phyloP scores from a whole-genome alignment of 2,113 vertebrate genomes.

The Rhizomys pruinosus region DNA sequence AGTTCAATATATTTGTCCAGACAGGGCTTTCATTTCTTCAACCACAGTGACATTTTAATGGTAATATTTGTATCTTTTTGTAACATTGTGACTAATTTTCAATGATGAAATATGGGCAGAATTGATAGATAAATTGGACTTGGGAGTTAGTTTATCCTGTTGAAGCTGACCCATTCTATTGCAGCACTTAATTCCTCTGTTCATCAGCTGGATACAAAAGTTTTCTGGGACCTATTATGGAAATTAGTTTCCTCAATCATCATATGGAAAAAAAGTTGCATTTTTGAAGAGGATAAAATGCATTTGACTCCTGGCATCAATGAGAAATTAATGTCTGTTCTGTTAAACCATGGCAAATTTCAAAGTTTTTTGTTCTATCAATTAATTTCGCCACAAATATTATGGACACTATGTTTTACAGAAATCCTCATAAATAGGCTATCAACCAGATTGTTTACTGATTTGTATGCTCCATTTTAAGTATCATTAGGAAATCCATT shows the following conservation, averaged over 20 bases:
- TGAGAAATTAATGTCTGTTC: slow-evolving; percentile 36
- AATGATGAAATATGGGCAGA: neutral
- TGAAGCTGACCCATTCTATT: neutral
- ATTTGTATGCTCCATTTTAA: neutral
- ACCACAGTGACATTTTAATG: neutral
- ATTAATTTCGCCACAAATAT: slow-evolving; percentile 30
- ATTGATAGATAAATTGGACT: neutral
- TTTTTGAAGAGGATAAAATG: neutral
- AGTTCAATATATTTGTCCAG: neutral
- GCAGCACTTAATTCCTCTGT: neutral
- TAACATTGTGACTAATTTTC: neutral
- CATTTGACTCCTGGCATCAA: slow-evolving; percentile 13
- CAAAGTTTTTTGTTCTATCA: neutral
- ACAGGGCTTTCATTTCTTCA: neutral
- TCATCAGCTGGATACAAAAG: neutral
- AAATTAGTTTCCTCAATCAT: neutral
- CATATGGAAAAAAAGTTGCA: neutral
- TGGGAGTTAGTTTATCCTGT: neutral
- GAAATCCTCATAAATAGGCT: neutral
- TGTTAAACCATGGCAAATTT: neutral
- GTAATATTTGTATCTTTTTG: neutral
- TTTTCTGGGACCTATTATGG: neutral
- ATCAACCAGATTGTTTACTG: slow-evolving; percentile 38
- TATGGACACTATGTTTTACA: neutral
- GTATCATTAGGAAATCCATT: slow-evolving; percentile 18